These are phyloP conservation scores for Coranthus polyacanthus DNA, from an alignment of 2,797 vertebrate genomes.

Conservation along the genomic window DNA sequence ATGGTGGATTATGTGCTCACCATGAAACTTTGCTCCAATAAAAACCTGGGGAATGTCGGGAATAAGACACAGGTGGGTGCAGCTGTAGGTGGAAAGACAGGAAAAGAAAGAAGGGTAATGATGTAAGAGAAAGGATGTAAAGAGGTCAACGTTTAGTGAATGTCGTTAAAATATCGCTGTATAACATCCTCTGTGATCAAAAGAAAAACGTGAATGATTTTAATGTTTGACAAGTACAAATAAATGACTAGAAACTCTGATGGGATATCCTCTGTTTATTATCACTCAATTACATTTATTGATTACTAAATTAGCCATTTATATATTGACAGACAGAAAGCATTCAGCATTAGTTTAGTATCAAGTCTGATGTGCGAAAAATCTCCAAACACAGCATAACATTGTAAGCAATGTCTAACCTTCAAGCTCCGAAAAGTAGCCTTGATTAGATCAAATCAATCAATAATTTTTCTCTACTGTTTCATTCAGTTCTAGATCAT, in stretches of 20 bases:
- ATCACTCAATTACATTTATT: constrained; percentile 19
- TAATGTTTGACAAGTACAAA: too few relatives aligned
- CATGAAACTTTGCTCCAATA: constrained; percentile 40
- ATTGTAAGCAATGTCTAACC: constrained; percentile 4
- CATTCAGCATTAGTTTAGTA: constrained; percentile 42
- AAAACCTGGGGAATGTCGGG: constrained; percentile 57
- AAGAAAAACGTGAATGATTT: too few relatives aligned
- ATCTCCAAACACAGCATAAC: not conserved
- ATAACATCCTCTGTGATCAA: too few relatives aligned
- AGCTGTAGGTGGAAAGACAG: not conserved
- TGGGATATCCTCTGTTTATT: constrained; percentile 19
- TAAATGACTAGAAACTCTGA: too few relatives aligned
- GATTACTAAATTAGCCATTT: constrained; percentile 26
- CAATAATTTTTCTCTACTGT: too few relatives aligned
- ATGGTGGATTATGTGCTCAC: constrained; percentile 43
- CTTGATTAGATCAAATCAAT: not conserved
- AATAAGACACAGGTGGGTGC: constrained; percentile 59
- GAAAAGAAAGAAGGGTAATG: constrained; percentile 5
- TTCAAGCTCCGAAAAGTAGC: not conserved
- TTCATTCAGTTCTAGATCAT: too few relatives aligned
- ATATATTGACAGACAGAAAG: not conserved
- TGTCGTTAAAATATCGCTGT: not conserved
- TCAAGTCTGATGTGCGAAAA: constrained; percentile 5
- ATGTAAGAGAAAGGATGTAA: constrained; percentile 1
- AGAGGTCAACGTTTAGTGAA: constrained; percentile 6